A percentile compares a stretch with the other conserved stretches of the same genome.
phyloP scores from a whole-genome alignment of 30 jellyfish, hydroid and myxozoan species.

The Turritopsis dohrnii region DNA sequence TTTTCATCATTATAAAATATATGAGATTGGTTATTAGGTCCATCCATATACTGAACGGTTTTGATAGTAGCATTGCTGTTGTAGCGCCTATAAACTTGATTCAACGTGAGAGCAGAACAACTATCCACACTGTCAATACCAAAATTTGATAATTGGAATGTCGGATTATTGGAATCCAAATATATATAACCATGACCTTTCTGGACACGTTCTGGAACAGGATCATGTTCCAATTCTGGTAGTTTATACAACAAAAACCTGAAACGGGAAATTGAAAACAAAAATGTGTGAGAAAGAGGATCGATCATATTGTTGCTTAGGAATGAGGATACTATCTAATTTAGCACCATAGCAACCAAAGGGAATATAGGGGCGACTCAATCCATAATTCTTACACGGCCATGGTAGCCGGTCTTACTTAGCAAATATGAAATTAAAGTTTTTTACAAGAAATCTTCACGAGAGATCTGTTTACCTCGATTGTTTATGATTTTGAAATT shows the following conservation, averaged over 20 bases:
- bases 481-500: too few relatives aligned
- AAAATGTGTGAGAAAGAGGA: too few relatives aligned
- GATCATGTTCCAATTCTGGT: conserved; percentile 36
- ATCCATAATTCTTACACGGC: too few relatives aligned
- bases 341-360: too few relatives aligned
- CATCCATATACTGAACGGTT: not conserved
- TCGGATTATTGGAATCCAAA: conserved; percentile 53
- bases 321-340: too few relatives aligned
- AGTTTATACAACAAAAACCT: conserved; percentile 66
- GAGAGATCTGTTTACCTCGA: too few relatives aligned
- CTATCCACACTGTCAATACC: conserved; percentile 43
- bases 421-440: too few relatives aligned
- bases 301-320: too few relatives aligned
- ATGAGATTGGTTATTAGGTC: conserved; percentile 42
- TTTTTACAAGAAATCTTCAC: too few relatives aligned
- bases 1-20: conserved; percentile 75
- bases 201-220: conserved; percentile 29
- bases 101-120: conserved; percentile 59
- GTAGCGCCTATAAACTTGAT: conserved; percentile 59
- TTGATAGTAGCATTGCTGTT: conserved; percentile 21
- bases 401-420: too few relatives aligned
- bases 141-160: conserved; percentile 48
- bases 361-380: too few relatives aligned
- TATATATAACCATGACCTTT: conserved; percentile 76
- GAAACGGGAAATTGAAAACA: not conserved